Evolutionary conservation across 2,888 invertebrate species (phyloP), one percentile per base, ranked within the genome.

Genomic region (Artemia sinica): DNA sequence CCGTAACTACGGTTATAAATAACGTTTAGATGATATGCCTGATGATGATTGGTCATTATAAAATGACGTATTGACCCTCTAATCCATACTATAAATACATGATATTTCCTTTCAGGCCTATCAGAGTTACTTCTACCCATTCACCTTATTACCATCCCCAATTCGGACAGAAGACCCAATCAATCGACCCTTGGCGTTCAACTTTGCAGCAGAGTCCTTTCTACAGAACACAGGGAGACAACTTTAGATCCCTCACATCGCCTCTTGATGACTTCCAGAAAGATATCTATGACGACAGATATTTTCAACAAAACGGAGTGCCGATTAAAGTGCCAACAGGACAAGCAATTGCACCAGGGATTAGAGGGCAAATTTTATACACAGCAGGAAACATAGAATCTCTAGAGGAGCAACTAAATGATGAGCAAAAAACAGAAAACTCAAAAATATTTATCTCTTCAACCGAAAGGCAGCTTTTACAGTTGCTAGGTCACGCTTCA

Each of bases 381-480:
- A 18, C 63, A 10, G 63, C 14, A n/a, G 63, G 63, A 18, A 58
- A 28, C 28, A 58, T 58, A 18, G 63, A 58, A 58, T 58, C 63
- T 58, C 10, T 58, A n/a, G 41, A 41, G 41, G 41, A 41, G 1
- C 41, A 41, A 41, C 41, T 41, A 41, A 41, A 41, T 41, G 41
- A 41, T 41, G 41, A 41, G 41, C 41, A 41, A 41, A 41, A 41
- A 41, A 11, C 63, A 28, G 63, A 58, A 58, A 58, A 58, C 8
- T n/a, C n/a, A 28, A 58, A 28, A 10, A 58, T 58, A 28, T 28
- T 58, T 28, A 28, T 28, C 14, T 58, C 63, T 58, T 58, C 63
- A n/a, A 58, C 63, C 10, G 63, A 58, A 28, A n/a, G 63, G 28
- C 63, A 58, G 63, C 63, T 58, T n/a, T 28, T 58, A n/a, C 63